Conservation (phyloP, 2,113 vertebrate species). For the Melanostigma gelatinosum region DNA sequence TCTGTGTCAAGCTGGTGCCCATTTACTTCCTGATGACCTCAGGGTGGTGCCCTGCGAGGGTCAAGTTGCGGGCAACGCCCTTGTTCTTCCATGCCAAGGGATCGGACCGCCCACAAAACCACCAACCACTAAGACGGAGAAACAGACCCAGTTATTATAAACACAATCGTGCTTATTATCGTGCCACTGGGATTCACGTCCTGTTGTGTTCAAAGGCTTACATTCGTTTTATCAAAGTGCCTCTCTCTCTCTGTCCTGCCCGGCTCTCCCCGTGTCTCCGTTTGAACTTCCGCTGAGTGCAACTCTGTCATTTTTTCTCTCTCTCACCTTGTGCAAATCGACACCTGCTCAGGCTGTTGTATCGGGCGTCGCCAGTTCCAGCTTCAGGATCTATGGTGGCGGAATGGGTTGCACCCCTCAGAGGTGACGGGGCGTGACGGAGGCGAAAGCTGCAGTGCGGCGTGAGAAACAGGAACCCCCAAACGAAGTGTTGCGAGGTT, state of each 20-base stretch:
- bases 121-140: conserved; percentile 58
- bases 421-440: conserved; percentile 42
- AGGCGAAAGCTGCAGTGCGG: conserved; percentile 29
- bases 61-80: conserved; percentile 61
- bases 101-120: conserved; percentile 64
- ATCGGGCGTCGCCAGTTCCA: conserved; percentile 1
- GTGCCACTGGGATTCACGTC: conserved; percentile 62
- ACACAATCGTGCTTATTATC: conserved; percentile 74
- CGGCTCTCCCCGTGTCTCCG: conserved; percentile 12
- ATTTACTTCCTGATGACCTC: conserved; percentile 77
- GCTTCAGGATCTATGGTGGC: background rate
- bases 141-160: conserved; percentile 73
- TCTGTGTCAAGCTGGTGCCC: conserved; percentile 43
- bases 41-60: conserved; percentile 62
- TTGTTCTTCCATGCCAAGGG: conserved; percentile 50
- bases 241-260: conserved; percentile 32
- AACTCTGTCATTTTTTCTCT: conserved; percentile 31
- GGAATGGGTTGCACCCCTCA: background rate
- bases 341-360: conserved; percentile 53
- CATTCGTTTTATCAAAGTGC: conserved; percentile 63
- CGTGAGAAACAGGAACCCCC: conserved; percentile 30
- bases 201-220: conserved; percentile 71
- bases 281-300: conserved; percentile 33
- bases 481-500: conserved; percentile 54
- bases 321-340: conserved; percentile 59